phyloP scores from a whole-genome alignment of 2,797 vertebrate genomes.

The Florisuga fusca region DNA sequence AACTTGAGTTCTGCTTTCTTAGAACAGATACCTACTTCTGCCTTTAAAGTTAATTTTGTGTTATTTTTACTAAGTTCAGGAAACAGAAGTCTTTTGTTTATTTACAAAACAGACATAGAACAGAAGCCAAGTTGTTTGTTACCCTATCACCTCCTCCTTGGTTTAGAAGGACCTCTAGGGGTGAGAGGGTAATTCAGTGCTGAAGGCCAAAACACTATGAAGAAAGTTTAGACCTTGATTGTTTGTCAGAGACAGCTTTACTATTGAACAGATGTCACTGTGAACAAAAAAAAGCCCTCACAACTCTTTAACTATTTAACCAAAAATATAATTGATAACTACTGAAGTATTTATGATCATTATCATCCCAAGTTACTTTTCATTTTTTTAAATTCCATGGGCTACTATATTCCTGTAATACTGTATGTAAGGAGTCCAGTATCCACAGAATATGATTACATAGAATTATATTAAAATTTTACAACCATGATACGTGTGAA shows the following conservation, averaged over 20 bases:
- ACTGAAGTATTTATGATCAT: not conserved
- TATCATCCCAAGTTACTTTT: not conserved
- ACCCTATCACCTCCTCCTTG: not conserved
- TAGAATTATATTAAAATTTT: not conserved
- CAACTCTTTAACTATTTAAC: not conserved
- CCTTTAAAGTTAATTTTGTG: not conserved
- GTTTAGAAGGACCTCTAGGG: constrained; percentile 56
- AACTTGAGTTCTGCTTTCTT: not conserved
- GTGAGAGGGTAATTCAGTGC: not conserved
- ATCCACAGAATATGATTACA: not conserved
- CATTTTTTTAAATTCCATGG: not conserved
- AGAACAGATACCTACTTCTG: not conserved
- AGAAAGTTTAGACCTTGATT: not conserved
- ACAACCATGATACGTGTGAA: not conserved
- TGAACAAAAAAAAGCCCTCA: not conserved
- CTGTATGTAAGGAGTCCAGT: not conserved
- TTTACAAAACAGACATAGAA: not conserved
- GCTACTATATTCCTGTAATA: not conserved
- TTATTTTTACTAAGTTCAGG: not conserved
- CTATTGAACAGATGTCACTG: not conserved
- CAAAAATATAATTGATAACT: not conserved
- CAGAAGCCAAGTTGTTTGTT: not conserved
- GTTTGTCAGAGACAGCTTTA: not conserved
- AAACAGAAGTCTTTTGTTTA: not conserved
- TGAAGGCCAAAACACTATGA: not conserved